A percentile compares a stretch with the other conserved stretches of the same genome.
Evolutionary conservation across 2,797 vertebrate genomes (phyloP).

Genomic region (Carduelis carduelis): DNA sequence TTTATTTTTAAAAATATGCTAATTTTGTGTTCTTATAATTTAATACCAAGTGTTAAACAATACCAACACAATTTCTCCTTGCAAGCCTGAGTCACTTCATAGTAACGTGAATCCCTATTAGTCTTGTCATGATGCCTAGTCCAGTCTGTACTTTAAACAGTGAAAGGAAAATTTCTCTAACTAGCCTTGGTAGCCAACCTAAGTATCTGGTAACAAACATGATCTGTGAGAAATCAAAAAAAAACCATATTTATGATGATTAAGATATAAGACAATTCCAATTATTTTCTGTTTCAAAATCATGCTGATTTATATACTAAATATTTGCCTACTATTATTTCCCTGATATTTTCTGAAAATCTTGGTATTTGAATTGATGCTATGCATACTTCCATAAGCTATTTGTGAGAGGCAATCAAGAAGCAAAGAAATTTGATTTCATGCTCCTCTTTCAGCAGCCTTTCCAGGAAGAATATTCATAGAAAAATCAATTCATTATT

Average conservation of each 20-base stretch:
- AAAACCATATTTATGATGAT: background rate
- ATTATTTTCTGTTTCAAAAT: background rate
- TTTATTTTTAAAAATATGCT: background rate
- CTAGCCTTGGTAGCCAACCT: background rate
- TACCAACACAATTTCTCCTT: background rate
- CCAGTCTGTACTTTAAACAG: background rate
- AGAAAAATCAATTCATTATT: slow-evolving; percentile 21
- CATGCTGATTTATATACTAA: background rate
- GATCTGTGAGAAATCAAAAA: background rate
- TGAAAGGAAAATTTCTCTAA: background rate
- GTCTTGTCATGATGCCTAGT: background rate
- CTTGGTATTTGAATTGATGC: background rate
- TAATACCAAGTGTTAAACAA: background rate
- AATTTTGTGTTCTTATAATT: background rate
- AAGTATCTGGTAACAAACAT: background rate
- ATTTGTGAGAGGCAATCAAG: slow-evolving; percentile 26
- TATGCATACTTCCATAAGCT: background rate
- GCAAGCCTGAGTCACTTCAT: background rate
- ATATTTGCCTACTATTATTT: background rate
- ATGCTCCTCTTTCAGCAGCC: background rate
- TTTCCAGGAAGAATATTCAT: slow-evolving; percentile 32
- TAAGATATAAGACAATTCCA: background rate
- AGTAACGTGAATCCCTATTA: background rate
- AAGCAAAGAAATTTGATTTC: slow-evolving; percentile 28
- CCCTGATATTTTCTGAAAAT: background rate